Base-by-base conservation (phyloP, 2,113 vertebrate species). In the Alethe diademata region DNA sequence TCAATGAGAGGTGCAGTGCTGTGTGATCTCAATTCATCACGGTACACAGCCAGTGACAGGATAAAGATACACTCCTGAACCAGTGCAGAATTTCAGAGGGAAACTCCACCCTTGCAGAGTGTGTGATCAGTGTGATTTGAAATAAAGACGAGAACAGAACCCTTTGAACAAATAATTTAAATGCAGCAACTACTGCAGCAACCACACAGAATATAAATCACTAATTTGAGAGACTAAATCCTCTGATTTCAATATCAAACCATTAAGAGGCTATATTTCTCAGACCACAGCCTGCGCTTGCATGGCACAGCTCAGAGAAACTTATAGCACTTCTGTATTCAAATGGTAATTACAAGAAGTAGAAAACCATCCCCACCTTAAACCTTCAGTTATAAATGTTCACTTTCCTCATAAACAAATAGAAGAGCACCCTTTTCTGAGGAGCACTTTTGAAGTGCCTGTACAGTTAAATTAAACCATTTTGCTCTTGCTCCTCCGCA, bases 111-210 rank as follows among this genome's bases (percentile, higher is more conserved):
- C 51, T 88, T 91, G 43, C 80, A 96, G 87, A 94, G 75, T 31
- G 91, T 88, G 82, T 1, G 13, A 62, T 86, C 5, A 14, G 56
- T 78, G 76, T 93, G 83, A 83, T 95, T 97, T 93, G 65, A 86
- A 90, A 90, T 76, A 95, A 96, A 96, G 76, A 96, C 38, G 6
- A 94, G 87, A 97, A 94, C 25, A 58, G 73, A 87, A 78, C 7
- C 13, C 83, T 95, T 97, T 93, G 82, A 86, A 97, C 97, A 97
- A 96, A 98, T 98, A 97, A 98, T 97, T 97, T 97, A 98, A 97
- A 95, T 90, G 81, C 80, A 94, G 93, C 57, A 62, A 82, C 88
- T 95, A 51, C 76, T 74, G 53, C 58, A 96, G 90, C 73, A 97
- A 80, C 60, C 73, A 92, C 75, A 78, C 29, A 71, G 97, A 95